Evolutionary conservation across 1,140 invertebrate species (phyloP), one percentile per base, ranked within the genome.

Genomic region (Hylaeus anthracinus): DNA sequence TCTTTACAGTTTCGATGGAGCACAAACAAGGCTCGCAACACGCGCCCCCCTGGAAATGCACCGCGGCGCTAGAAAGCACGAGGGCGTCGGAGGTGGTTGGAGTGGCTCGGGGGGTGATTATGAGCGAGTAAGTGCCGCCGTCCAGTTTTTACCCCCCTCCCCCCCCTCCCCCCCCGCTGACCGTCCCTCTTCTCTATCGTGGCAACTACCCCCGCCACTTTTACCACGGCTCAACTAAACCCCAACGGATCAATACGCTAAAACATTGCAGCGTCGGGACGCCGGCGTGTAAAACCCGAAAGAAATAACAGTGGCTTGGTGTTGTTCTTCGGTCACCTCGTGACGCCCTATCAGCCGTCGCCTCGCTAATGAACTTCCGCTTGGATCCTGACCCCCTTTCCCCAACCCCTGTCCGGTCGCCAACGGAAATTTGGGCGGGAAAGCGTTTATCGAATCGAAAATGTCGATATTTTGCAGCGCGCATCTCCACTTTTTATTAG

Each of bases 231-330:
- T 88, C 89, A 88, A 90, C 92, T 91, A 91, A 92, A 90, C 89
- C 88, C 88, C 89, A 88, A 86, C 89, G 92, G 92, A 93, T 93
- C 92, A 93, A 93, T 93, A 93, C 91, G 92, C 90, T 93, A 93
- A 93, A 93, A 92, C 92, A 93, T 93, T 92, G 91, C 91, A 90
- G 91, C 90, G 89, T 90, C 89, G 91, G 90, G 88, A 91, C 89
- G 88, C 88, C 88, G 88, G 82, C 87, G 88, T 87, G 88, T 90
- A 88, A 90, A 88, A 87, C 86, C 83, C 78, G 60, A 83, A 87
- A 90, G 88, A 87, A 87, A 88, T 81, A 82, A 82, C 70, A 55
- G 74, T 65, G 77, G 71, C 61, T 81, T 56, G 58, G 74, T 78
- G 69, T 82, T 85, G 79, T 72, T 70, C 56, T 56, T 79, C 70